Percentiles rank a stretch among this genome's conserved stretches.
Evolutionary conservation across 1,140 invertebrate genomes (phyloP).

Genomic region (Drosophila mauritiana): DNA sequence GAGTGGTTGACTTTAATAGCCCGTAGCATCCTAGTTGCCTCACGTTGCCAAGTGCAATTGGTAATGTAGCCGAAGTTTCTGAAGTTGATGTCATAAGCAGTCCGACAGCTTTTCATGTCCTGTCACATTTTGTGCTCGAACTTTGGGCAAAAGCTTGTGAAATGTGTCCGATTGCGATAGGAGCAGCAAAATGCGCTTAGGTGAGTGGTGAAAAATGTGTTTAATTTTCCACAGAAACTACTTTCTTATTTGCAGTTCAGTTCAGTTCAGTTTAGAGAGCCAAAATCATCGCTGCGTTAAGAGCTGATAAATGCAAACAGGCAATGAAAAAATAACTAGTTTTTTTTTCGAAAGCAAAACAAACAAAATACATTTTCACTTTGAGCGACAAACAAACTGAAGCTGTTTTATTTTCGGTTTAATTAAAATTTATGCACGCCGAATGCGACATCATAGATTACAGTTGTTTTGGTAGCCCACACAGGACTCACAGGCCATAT

Average conservation of each 20-base stretch:
- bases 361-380: conserved; percentile 53
- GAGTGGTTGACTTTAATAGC: conserved; percentile 6
- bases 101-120: conserved; percentile 24
- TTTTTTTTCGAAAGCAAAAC: background rate
- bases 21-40: conserved; percentile 3
- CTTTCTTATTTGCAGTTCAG: background rate
- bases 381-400: conserved; percentile 26
- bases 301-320: conserved; percentile 33
- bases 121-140: conserved; percentile 57
- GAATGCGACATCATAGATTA: conserved; percentile 67
- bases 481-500: conserved; percentile 9
- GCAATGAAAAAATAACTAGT: conserved; percentile 23
- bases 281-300: conserved; percentile 31
- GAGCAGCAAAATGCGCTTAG: background rate
- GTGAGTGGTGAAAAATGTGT: background rate
- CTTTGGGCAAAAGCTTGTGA: conserved; percentile 25
- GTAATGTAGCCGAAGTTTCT: conserved; percentile 34
- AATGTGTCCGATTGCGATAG: conserved; percentile 9
- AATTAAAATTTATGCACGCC: conserved; percentile 78
- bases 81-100: conserved; percentile 62
- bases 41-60: conserved; percentile 41
- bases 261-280: background rate
- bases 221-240: background rate
- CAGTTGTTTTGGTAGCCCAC: conserved; percentile 29
- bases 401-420: conserved; percentile 43